A percentile compares a stretch with the other conserved stretches of the same genome.
phyloP scores from a whole-genome alignment of 2,888 invertebrate species.

The Unio delphinus region DNA sequence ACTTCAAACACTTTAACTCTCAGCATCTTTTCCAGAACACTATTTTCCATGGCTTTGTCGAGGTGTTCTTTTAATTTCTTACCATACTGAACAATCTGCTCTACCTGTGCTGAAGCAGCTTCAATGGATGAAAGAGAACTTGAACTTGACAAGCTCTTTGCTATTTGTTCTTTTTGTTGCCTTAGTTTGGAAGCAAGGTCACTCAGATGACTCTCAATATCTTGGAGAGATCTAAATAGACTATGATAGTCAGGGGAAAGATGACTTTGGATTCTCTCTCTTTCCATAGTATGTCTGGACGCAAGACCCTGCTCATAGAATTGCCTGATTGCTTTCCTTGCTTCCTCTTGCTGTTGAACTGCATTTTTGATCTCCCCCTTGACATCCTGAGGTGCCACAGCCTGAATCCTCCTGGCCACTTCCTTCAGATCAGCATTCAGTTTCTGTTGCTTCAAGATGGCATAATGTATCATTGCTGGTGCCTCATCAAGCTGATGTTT shows the following conservation, averaged over 20 bases:
- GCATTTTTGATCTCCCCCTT: no score
- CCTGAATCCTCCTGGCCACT: no score
- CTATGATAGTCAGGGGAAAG: no score
- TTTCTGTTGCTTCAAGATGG: conserved; percentile 11
- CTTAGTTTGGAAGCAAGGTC: no score
- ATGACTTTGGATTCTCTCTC: not conserved
- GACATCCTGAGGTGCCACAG: no score
- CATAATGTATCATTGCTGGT: conserved; percentile 2
- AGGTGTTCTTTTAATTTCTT: conserved; percentile 5
- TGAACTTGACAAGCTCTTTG: not conserved
- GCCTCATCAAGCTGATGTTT: not conserved
- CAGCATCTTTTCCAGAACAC: conserved; percentile 14
- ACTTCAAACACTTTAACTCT: conserved; percentile 23
- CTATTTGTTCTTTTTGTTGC: no score
- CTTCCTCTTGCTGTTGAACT: no score
- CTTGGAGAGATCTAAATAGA: no score
- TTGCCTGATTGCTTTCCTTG: no score
- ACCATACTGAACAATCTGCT: conserved; percentile 4
- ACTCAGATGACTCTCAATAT: no score
- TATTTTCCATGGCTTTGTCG: conserved; percentile 11
- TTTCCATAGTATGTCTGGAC: not conserved
- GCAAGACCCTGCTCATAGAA: not conserved
- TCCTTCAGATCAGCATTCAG: not conserved
- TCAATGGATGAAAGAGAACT: not conserved
- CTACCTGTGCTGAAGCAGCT: not conserved